Evolutionary conservation across 2,888 invertebrate genomes (phyloP), one percentile per base, ranked within the genome.

Genomic region (Erebia palarica): DNA sequence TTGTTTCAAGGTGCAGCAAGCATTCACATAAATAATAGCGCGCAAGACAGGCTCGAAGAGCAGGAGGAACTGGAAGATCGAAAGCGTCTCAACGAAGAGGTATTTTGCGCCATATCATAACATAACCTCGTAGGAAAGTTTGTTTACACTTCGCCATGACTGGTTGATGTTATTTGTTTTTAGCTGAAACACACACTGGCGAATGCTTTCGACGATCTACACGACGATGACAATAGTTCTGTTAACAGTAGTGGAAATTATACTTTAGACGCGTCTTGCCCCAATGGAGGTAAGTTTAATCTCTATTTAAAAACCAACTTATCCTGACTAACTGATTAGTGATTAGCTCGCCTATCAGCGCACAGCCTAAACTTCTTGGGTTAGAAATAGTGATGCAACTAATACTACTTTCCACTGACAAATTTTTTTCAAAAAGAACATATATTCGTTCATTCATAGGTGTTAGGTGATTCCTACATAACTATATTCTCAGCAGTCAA

Each of bases 41-140:
- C 94, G 61, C 95, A 95, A 82, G 93, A 94, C 73, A 91, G 94
- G 68, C 94, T 95, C 69, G 95, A 95, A 75, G 95, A 96, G 78
- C 95, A 95, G 79, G 96, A 96, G 79, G 95, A 95, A 75, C 78
- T 95, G 1, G 95, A 96, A 84, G 96, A 96, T 82, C 94, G 95
- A 82, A 94, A 94, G 79, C 92, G 96, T 71, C 94, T 95, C 49
- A 92, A 95, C 76, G 94, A 94, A 82, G 96, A 96, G 94, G 96
- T 96, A 84, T 9, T 21, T 4, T 21, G 2, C 13, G 36, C 36
- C 13, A 75, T 58, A 42, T 44, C 27, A n/a, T 55, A 47, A 51
- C 49, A 42, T 63, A 16, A 63, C 47, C 60, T 18, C 10, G 11
- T 71, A 18, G 5, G 55, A 65, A 57, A 53, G n/a, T 73, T 53